These are phyloP conservation scores for Chamaetylas fuelleborni DNA, from an alignment of 2,113 vertebrate species.

Conservation along the genomic window DNA sequence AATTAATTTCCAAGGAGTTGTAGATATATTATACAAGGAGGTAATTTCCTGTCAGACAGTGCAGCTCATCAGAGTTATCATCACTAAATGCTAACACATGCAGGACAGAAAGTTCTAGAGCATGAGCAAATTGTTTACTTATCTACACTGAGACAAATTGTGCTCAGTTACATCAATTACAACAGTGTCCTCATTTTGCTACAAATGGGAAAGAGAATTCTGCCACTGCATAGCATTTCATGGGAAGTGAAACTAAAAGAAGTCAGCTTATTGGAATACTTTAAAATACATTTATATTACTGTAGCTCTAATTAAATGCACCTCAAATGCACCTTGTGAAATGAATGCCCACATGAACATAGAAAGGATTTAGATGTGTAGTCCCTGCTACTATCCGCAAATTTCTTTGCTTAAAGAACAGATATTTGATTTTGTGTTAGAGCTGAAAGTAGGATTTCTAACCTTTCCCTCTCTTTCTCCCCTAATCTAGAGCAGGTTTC, in stretches of 20 bases:
- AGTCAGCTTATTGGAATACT: not conserved
- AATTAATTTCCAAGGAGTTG: not conserved
- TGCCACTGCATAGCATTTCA: not conserved
- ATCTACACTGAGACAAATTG: not conserved
- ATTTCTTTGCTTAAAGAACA: slow-evolving; percentile 12
- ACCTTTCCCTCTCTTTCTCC: slow-evolving; percentile 5
- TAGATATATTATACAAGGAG: not conserved
- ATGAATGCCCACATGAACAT: not conserved
- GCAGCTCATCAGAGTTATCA: not conserved
- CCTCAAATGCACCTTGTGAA: slow-evolving; percentile 11
- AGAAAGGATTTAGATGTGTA: slow-evolving; percentile 18
- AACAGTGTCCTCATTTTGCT: not conserved
- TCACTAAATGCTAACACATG: not conserved
- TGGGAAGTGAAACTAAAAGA: not conserved
- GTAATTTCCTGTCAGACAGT: not conserved
- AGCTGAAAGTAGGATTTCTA: slow-evolving; percentile 39
- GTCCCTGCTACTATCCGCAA: not conserved
- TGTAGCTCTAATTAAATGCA: not conserved
- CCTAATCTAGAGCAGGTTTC: slow-evolving; percentile 3
- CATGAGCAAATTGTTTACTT: not conserved
- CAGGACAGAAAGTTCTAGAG: not conserved
- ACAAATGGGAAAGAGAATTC: not conserved
- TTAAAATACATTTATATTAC: not conserved
- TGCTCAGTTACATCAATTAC: not conserved
- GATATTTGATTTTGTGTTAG: not conserved